phyloP scores from a whole-genome alignment of 2,113 vertebrate species.

The Centrocercus urophasianus region DNA sequence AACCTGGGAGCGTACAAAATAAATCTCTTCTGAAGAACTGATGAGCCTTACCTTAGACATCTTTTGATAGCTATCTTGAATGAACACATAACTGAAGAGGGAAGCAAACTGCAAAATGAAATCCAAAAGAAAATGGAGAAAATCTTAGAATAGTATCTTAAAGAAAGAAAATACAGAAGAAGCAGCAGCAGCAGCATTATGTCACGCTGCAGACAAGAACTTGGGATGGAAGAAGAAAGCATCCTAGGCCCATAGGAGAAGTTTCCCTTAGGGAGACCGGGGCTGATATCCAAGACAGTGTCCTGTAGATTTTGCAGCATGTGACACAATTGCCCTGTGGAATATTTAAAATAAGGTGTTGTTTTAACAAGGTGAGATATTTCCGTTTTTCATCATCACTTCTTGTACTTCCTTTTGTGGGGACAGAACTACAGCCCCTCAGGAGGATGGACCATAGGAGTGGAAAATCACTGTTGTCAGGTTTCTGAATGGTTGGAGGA shows the following conservation, averaged over 20 bases:
- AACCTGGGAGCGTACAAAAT: background rate
- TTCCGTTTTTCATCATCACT: background rate
- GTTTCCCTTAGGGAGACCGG: background rate
- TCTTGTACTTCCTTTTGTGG: background rate
- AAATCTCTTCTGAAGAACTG: background rate
- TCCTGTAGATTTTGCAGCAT: background rate
- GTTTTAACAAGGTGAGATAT: background rate
- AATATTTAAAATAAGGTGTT: background rate
- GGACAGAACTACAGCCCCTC: background rate
- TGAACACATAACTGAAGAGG: background rate
- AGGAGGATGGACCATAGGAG: background rate
- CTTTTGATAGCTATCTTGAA: background rate
- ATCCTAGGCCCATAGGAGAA: background rate
- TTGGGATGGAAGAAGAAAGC: background rate
- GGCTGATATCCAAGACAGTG: background rate
- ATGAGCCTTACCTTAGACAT: background rate
- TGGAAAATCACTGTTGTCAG: background rate
- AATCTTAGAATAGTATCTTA: background rate
- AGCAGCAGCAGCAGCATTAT: background rate
- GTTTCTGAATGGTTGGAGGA: background rate
- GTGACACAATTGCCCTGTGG: background rate
- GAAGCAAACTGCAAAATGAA: slow-evolving; percentile 10
- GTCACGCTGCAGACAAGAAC: background rate
- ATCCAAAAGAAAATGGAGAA: background rate
- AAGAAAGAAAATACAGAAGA: background rate